phyloP scores from a whole-genome alignment of 2,113 vertebrate genomes.

The Malurus melanocephalus region DNA sequence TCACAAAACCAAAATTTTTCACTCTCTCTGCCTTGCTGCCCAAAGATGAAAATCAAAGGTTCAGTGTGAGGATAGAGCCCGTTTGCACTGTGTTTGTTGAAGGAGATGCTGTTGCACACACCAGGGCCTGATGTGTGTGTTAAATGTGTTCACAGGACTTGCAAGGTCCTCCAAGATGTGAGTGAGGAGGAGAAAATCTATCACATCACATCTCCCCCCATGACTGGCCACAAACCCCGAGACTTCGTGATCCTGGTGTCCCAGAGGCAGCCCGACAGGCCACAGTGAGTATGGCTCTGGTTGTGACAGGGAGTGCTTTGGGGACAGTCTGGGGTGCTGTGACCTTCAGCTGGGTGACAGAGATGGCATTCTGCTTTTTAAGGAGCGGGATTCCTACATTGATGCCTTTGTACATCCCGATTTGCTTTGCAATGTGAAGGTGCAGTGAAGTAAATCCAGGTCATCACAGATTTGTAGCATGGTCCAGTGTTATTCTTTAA shows the following conservation, averaged over 20 bases:
- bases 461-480: not conserved
- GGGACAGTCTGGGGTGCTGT: not conserved
- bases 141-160: conserved; percentile 61
- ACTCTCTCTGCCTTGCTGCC: not conserved
- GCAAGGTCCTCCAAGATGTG: conserved; percentile 60
- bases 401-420: not conserved
- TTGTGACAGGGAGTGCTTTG: not conserved
- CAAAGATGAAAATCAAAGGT: not conserved
- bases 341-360: not conserved
- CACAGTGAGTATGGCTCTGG: conserved; percentile 58
- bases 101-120: not conserved
- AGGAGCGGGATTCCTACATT: not conserved
- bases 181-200: conserved; percentile 75
- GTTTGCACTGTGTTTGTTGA: not conserved
- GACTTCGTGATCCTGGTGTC: conserved; percentile 77
- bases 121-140: not conserved
- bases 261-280: conserved; percentile 55
- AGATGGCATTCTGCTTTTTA: not conserved
- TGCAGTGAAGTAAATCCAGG: not conserved
- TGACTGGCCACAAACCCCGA: conserved; percentile 43
- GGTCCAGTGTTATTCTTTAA: not conserved
- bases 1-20: not conserved
- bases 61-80: not conserved
- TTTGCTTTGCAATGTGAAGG: not conserved
- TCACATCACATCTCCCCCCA: conserved; percentile 54